A percentile compares a stretch with the other conserved stretches of the same genome.
Evolutionary conservation across 2,113 vertebrate genomes (phyloP).

Genomic region (Zootoca vivipara): DNA sequence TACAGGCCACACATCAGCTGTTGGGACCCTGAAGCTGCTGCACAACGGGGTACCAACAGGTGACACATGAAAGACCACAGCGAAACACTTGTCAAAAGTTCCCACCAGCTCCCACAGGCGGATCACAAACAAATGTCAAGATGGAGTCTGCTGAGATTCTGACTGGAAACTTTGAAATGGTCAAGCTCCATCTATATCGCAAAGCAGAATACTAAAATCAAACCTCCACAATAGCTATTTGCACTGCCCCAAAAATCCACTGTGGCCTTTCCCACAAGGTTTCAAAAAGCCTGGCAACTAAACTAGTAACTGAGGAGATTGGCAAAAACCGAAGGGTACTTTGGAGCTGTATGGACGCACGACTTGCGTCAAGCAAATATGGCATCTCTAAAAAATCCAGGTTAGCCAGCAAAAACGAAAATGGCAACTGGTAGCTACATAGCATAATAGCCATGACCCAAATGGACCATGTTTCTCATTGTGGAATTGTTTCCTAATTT

Average conservation of each 20-base stretch:
- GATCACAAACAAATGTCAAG: not conserved
- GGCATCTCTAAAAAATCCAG: not conserved
- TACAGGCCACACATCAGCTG: too few relatives aligned
- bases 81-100: not conserved
- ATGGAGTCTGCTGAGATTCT: not conserved
- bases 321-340: not conserved
- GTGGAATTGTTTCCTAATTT: not conserved
- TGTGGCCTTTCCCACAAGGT: not conserved
- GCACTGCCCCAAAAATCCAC: not conserved
- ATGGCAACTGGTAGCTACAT: slow-evolving; percentile 31
- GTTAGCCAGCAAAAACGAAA: slow-evolving; percentile 19
- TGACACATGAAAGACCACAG: not conserved
- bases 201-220: not conserved
- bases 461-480: slow-evolving; percentile 36
- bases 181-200: not conserved
- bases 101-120: not conserved
- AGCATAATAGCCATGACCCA: slow-evolving; percentile 20
- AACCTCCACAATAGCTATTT: not conserved
- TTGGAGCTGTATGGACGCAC: not conserved
- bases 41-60: not conserved
- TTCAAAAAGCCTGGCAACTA: not conserved
- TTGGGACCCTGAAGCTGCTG: not conserved
- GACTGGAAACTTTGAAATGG: not conserved
- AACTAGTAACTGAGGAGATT: not conserved
- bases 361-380: not conserved